phyloP scores from a whole-genome alignment of 2,888 invertebrate genomes.

The Ctena decussata region DNA sequence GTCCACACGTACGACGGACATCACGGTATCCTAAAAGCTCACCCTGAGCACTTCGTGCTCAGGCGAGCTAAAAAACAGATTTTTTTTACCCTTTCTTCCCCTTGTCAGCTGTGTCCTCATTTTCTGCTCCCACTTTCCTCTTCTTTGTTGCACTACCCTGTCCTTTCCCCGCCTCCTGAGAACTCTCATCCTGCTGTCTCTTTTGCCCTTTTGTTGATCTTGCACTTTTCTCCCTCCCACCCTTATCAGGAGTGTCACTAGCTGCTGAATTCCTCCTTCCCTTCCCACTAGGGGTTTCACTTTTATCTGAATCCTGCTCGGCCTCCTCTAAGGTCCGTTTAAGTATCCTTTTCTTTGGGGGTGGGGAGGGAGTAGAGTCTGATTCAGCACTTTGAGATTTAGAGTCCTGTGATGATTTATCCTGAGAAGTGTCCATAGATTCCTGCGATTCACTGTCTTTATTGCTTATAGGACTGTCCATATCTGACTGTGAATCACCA shows the following conservation, averaged over 20 bases:
- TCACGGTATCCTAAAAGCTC: too few relatives aligned
- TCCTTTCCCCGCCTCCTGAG: constrained; percentile 12
- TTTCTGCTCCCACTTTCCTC: background rate
- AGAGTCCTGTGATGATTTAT: constrained; percentile 19
- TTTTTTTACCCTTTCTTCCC: constrained; percentile 26
- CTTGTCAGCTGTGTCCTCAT: constrained; percentile 31
- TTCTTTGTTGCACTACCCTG: constrained; percentile 9
- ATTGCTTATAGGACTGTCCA: constrained; percentile 27
- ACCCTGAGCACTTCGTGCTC: too few relatives aligned
- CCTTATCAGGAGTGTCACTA: constrained; percentile 25
- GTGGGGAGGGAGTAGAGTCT: constrained; percentile 20
- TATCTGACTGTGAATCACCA: constrained; percentile 16
- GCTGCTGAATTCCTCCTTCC: background rate
- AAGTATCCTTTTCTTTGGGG: constrained; percentile 58
- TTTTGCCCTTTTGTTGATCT: background rate
- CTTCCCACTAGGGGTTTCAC: background rate
- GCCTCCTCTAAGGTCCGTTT: constrained; percentile 53
- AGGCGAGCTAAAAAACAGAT: too few relatives aligned
- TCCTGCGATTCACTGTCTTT: constrained; percentile 40
- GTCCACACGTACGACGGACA: too few relatives aligned
- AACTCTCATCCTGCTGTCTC: background rate
- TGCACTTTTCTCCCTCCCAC: constrained; percentile 15
- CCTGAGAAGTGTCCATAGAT: constrained; percentile 39
- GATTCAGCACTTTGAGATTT: constrained; percentile 30
- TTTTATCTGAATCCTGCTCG: background rate